phyloP scores from a whole-genome alignment of 2,797 vertebrate genomes.

The Rhyacichthys aspro region DNA sequence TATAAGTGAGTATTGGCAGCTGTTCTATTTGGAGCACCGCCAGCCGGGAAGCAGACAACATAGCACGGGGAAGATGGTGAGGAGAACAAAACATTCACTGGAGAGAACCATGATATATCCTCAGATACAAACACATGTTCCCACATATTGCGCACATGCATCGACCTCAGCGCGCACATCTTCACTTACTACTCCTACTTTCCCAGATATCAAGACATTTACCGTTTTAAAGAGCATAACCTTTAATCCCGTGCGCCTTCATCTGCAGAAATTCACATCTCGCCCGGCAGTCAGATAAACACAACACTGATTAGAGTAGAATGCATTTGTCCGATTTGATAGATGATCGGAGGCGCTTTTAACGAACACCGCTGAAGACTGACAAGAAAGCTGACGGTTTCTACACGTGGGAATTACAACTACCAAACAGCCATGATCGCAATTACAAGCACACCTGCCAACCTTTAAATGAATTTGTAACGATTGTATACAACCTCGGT shows the following conservation, averaged over 20 bases:
- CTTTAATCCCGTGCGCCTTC: constrained; percentile 43
- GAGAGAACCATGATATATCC: constrained; percentile 46
- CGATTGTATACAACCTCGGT: constrained; percentile 26
- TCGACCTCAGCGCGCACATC: constrained; percentile 10
- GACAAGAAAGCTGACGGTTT: constrained; percentile 31
- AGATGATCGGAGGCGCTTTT: constrained; percentile 25
- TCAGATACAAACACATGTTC: constrained; percentile 8
- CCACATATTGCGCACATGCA: constrained; percentile 4
- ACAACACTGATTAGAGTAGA: constrained; percentile 17
- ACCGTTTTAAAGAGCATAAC: constrained; percentile 29
- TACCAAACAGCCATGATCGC: constrained; percentile 45
- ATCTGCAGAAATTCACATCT: constrained; percentile 41
- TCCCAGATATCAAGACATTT: constrained; percentile 16
- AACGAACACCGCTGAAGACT: constrained; percentile 18
- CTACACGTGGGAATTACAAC: constrained; percentile 31
- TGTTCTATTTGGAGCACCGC: constrained; percentile 57
- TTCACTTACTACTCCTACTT: constrained; percentile 12
- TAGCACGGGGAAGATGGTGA: constrained; percentile 50
- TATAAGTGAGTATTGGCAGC: constrained; percentile 53
- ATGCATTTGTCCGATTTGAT: constrained; percentile 27
- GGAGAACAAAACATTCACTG: constrained; percentile 61
- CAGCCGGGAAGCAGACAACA: constrained; percentile 56
- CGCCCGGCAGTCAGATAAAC: constrained; percentile 31
- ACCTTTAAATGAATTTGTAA: constrained; percentile 50
- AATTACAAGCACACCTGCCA: constrained; percentile 49